Evolutionary conservation across 2,797 vertebrate genomes (phyloP).

Genomic region (Urocyon cinereoargenteus): DNA sequence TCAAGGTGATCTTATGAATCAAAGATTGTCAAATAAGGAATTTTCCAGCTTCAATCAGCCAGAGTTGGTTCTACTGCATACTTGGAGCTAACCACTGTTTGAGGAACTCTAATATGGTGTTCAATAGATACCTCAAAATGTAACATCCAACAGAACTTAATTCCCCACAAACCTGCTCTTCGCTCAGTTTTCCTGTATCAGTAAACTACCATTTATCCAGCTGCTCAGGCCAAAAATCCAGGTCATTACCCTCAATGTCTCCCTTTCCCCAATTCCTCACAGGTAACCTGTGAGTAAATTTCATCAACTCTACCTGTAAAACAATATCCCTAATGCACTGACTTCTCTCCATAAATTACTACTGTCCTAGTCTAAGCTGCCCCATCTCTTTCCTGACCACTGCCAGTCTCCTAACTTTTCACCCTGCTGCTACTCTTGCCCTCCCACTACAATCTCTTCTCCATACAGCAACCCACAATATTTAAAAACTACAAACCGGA

Average conservation of each 20-base stretch:
- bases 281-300: slow-evolving; percentile 10
- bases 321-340: neutral
- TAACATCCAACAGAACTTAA: slow-evolving; percentile 32
- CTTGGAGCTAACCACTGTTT: neutral
- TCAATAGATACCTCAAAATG: neutral
- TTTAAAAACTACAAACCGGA: slow-evolving; percentile 38
- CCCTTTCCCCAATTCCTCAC: neutral
- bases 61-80: neutral
- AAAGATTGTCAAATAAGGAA: slow-evolving; percentile 13
- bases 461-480: neutral
- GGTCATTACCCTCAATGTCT: neutral
- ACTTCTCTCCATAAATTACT: neutral
- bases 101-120: neutral
- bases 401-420: neutral
- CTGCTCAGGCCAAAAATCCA: slow-evolving; percentile 35
- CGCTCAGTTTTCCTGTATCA: neutral
- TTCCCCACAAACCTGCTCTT: slow-evolving; percentile 1
- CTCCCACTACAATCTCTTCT: neutral
- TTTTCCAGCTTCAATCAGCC: slow-evolving; percentile 28
- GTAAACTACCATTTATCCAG: slow-evolving; percentile 24
- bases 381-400: neutral
- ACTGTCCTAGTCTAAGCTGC: neutral
- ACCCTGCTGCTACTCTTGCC: neutral
- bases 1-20: slow-evolving; percentile 29
- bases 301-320: slow-evolving; percentile 20